Evolutionary conservation across 2,113 vertebrate genomes (phyloP), one percentile per base, ranked within the genome.

Genomic region (Percina caprodes): DNA sequence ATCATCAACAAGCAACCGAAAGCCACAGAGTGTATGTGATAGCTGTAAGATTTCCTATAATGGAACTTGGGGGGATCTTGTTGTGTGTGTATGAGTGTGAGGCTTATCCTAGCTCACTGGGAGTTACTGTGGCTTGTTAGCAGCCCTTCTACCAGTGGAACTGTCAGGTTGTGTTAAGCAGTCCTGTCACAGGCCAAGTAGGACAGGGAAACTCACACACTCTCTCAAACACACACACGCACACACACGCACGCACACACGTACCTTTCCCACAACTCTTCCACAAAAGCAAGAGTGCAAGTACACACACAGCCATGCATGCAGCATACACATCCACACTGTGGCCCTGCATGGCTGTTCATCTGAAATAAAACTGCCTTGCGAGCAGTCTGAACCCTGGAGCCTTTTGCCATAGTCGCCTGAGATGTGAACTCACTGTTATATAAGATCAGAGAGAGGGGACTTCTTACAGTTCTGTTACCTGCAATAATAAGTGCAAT

Each of bases 131-230:
- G 56, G 67, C 82, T 79, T 83, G 86, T 85, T 80, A 83, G 76
- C n/a, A 68, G 77, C 60, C 39, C 60, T 45, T 80, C 51, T 45
- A 88, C 85, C 80, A 83, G 80, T 86, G 70, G 73, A 78, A 69
- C 80, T 86, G 88, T 88, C 88, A 78, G 66, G 33, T 54, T 72
- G 61, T 55, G 67, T 90, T 83, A 86, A 78, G 61, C 46, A 62
- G 69, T 60, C 35, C 26, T 74, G 48, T 81, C 55, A 71, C 1
- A 5, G 65, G 52, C 59, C 69, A 78, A 85, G 73, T 68, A 72
- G 73, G 76, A 68, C 63, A 73, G 69, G 74, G 59, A 21, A 82
- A 67, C 48, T 45, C 10, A 51, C 24, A 16, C 14, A 42, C 21
- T 19, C 26, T 2, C 35, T 9, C 9, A 48, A 14, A 5, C 18